These are phyloP conservation scores for Calephelis virginiensis DNA, from an alignment of 1,140 invertebrate species.

Conservation along the genomic window DNA sequence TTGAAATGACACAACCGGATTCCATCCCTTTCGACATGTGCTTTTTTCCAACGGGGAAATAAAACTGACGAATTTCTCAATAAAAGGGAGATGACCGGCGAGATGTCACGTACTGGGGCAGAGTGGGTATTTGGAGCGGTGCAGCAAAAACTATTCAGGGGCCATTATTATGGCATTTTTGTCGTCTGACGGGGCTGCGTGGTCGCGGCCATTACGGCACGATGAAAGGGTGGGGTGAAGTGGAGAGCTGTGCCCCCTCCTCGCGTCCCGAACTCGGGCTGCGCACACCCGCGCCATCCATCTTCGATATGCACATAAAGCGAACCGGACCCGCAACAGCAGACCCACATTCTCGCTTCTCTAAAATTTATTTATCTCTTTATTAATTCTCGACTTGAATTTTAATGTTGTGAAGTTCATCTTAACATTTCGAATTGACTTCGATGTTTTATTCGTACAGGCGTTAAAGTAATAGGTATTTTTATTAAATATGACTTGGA, in stretches of 20 bases:
- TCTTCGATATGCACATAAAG: conserved; percentile 77
- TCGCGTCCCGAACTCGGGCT: conserved; percentile 29
- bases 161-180: conserved; percentile 78
- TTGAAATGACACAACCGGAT: conserved; percentile 78
- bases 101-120: conserved; percentile 67
- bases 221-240: conserved; percentile 44
- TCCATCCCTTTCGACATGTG: conserved; percentile 61
- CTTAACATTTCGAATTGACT: conserved; percentile 41
- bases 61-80: conserved; percentile 79
- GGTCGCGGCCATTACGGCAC: conserved; percentile 66
- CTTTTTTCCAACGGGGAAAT: conserved; percentile 62
- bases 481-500: conserved; percentile 25
- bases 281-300: conserved; percentile 60
- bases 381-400: conserved; percentile 74
- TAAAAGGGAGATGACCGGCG: conserved; percentile 74
- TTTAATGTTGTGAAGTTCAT: conserved; percentile 65
- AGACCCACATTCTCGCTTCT: conserved; percentile 72
- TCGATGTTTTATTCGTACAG: conserved; percentile 32
- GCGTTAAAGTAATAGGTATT: conserved; percentile 17
- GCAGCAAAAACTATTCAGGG: conserved; percentile 76
- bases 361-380: conserved; percentile 78
- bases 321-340: conserved; percentile 71
- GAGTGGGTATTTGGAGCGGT: conserved; percentile 69
- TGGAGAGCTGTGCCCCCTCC: conserved; percentile 29
- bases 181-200: conserved; percentile 74